Evolutionary conservation across 2,888 invertebrate genomes (phyloP), one percentile per base, ranked within the genome.

Genomic region (Bombyx huttoni): DNA sequence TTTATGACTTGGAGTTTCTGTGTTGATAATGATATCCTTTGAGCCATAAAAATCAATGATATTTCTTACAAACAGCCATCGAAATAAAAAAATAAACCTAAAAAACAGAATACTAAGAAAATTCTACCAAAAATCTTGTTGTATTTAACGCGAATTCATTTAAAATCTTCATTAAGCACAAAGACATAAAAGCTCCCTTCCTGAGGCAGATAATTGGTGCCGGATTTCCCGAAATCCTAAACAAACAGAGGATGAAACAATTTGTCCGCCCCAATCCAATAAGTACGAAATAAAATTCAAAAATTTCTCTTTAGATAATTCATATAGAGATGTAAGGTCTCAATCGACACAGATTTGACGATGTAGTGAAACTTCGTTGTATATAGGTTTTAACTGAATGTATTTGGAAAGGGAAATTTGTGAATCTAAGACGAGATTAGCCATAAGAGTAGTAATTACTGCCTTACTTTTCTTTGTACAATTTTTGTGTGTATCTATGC

Each of bases 241-340:
- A 40, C 40, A 40, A 40, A 40, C 40, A 12, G 12, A 40, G 40
- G 40, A 40, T 40, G 12, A 40, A 78, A 78, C 78, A 75, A 81
- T 81, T 80, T 76, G 76, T 71, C 74, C 65, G 68, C 69, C 78
- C 76, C 78, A 78, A 80, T 78, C 78, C 82, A 83, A 82, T 79
- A 81, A 74, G 71, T 71, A 71, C 72, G 70, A 73, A 73, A 67
- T 70, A 70, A 65, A 70, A 73, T 75, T 78, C 80, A 78, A 64
- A 78, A 81, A 79, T 75, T 77, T 65, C 67, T 54, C 58, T 49
- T 45, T 48, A 61, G 57, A 54, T 59, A 64, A 80, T 83, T 81
- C 78, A 67, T 81, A 82, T 83, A 82, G 81, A 72, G 72, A 74
- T 70, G 40, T 10, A 40, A 40, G 8, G 8, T 3, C 40, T 40